Evolutionary conservation across 2,113 vertebrate species (phyloP), one percentile per base, ranked within the genome.

Genomic region (Athene cunicularia): DNA sequence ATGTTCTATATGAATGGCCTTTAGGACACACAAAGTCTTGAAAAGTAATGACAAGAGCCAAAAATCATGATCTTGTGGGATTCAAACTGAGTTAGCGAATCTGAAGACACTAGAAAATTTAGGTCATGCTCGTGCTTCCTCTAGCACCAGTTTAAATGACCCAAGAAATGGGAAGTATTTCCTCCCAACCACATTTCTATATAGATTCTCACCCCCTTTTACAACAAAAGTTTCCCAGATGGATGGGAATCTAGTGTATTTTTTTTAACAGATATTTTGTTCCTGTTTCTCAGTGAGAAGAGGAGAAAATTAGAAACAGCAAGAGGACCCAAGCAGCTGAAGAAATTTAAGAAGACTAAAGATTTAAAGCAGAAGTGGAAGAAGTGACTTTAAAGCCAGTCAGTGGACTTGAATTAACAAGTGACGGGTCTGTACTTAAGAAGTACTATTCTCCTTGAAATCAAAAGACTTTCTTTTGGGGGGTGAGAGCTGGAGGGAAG

Each of bases 321-420:
- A n/a, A 92, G 63, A 68, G 97, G 98, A 32, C 97, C 92, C 50
- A 98, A 96, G 76, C 97, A 98, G 56, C 98, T 95, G n/a, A 99
- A 99, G 96, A 99, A 99, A 93, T 97, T 98, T 75, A 99, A 99
- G 98, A 99, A 96, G 79, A 97, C 91, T 89, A 99, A 98, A 94
- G 98, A 98, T 27, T 89, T 66, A 60, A 99, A 96, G 74, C 97
- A 94, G 80, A 98, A 98, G 91, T 62, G 88, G 95, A 98, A 97
- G 93, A 99, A 98, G 63, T 97, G 64, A 97, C 50, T 80, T 66
- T 6, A 39, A 98, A 96, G 24, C 59, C 27, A 8, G 20, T 67
- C 41, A 7, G 6, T 86, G 80, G 55, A 59, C 71, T 59, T 35
- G n/a, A 86, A 58, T 68, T 88, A 88, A 23, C 39, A 52, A 93